Conservation (phyloP, 2,797 vertebrate species). For the Pteropus rufus region DNA sequence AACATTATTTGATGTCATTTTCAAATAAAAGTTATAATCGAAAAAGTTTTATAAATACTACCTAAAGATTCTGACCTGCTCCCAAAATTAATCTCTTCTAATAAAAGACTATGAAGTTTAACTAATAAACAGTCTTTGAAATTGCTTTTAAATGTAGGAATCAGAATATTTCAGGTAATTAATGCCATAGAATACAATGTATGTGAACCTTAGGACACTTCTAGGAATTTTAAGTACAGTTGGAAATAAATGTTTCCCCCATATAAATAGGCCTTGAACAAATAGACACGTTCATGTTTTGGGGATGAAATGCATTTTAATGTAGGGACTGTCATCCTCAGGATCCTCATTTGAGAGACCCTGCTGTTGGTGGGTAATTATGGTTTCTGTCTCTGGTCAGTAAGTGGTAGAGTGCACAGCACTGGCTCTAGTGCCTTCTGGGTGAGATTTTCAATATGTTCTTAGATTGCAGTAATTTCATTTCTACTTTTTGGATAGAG, state of each 20-base stretch:
- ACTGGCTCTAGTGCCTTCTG: neutral
- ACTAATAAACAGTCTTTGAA: neutral
- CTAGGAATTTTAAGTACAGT: neutral
- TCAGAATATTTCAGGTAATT: neutral
- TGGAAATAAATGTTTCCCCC: neutral
- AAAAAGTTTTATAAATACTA: neutral
- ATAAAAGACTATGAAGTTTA: slow-evolving; percentile 24
- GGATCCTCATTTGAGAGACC: neutral
- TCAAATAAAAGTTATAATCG: neutral
- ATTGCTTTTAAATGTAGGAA: slow-evolving; percentile 28
- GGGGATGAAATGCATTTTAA: neutral
- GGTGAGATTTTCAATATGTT: neutral
- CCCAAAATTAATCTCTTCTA: neutral
- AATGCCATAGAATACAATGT: neutral
- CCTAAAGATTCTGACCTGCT: neutral
- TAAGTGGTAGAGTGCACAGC: neutral
- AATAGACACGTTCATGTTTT: neutral
- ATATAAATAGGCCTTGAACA: neutral
- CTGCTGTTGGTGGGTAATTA: neutral
- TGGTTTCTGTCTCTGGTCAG: neutral
- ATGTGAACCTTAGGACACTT: neutral
- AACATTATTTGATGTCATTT: slow-evolving; percentile 9
- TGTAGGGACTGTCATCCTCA: neutral
- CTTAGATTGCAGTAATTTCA: neutral
- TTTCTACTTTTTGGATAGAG: slow-evolving; percentile 4